Percentiles rank a stretch among this genome's conserved stretches.
Conservation (phyloP, 2,113 vertebrate species). For the Eleginops maclovinus region DNA sequence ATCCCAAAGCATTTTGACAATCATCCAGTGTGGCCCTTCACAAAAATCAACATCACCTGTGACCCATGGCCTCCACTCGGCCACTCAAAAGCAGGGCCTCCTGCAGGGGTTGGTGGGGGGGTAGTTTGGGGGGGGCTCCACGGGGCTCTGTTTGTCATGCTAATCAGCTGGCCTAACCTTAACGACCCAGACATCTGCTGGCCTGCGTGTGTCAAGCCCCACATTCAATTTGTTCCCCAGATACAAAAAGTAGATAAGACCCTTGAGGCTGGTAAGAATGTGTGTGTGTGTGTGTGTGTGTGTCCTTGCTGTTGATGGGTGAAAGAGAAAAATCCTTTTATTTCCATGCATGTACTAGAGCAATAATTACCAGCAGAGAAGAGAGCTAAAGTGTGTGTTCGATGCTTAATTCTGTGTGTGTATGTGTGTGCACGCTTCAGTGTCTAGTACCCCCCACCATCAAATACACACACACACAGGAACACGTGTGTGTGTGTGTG, state of each 20-base stretch:
- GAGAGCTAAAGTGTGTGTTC: constrained; percentile 39
- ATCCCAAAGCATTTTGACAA: constrained; percentile 66
- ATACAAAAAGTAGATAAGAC: constrained; percentile 81
- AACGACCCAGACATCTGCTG: constrained; percentile 83
- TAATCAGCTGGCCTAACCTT: constrained; percentile 81
- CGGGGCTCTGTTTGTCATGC: constrained; percentile 78
- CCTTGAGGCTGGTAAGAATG: constrained; percentile 73
- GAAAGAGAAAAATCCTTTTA: constrained; percentile 45
- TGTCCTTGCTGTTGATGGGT: constrained; percentile 29
- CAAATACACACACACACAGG: constrained; percentile 7
- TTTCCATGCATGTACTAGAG: constrained; percentile 53
- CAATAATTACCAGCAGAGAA: constrained; percentile 62
- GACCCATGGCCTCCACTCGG: constrained; percentile 69
- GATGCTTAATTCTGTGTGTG: constrained; percentile 7
- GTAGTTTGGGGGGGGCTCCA: not conserved
- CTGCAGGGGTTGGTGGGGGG: constrained; percentile 38
- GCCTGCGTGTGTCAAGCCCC: constrained; percentile 77
- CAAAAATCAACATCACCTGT: constrained; percentile 81
- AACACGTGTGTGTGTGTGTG: constrained; percentile 25
- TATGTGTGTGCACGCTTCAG: constrained; percentile 13
- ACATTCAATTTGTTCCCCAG: constrained; percentile 79
- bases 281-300: constrained; percentile 32
- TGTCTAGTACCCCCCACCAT: constrained; percentile 14
- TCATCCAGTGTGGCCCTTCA: constrained; percentile 69
- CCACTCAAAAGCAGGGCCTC: constrained; percentile 64